These are phyloP conservation scores for Arothron firmamentum DNA, from an alignment of 2,113 vertebrate genomes.

Conservation along the genomic window DNA sequence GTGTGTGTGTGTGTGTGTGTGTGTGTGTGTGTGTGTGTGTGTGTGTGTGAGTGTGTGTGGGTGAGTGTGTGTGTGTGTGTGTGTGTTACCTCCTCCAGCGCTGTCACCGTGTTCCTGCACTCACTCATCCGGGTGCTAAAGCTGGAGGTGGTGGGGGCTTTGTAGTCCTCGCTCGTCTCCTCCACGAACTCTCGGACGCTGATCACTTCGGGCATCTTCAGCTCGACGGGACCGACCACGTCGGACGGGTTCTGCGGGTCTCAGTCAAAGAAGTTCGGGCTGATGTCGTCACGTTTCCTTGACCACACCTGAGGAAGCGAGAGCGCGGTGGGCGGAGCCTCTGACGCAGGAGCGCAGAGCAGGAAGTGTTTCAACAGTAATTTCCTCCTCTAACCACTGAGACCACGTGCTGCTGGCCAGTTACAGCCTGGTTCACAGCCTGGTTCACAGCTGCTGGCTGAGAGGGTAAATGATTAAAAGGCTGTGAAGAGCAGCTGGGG, in stretches of 20 bases:
- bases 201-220: slow-evolving; percentile 85
- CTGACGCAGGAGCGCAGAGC: not conserved
- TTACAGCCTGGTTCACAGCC: too few species aligned
- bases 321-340: not conserved
- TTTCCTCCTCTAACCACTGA: not conserved
- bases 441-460: too few species aligned
- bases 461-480: too few species aligned
- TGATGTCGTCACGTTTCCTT: not conserved
- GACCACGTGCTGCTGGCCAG: too few species aligned
- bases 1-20: too few species aligned
- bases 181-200: slow-evolving; percentile 86
- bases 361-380: not conserved
- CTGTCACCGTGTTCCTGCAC: slow-evolving; percentile 86
- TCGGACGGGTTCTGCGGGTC: not conserved
- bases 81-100: slow-evolving; percentile 86
- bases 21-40: too few species aligned
- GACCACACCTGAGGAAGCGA: not conserved
- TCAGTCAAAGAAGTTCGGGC: not conserved
- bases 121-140: slow-evolving; percentile 88
- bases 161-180: slow-evolving; percentile 93
- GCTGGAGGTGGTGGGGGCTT: slow-evolving; percentile 91
- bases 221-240: not conserved
- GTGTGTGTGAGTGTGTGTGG: not conserved
- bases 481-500: too few species aligned
- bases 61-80: not conserved